A percentile compares a stretch with the other conserved stretches of the same genome.
Conservation (phyloP, 92 coral and sea anemone species). For the Actinernus sp. region DNA sequence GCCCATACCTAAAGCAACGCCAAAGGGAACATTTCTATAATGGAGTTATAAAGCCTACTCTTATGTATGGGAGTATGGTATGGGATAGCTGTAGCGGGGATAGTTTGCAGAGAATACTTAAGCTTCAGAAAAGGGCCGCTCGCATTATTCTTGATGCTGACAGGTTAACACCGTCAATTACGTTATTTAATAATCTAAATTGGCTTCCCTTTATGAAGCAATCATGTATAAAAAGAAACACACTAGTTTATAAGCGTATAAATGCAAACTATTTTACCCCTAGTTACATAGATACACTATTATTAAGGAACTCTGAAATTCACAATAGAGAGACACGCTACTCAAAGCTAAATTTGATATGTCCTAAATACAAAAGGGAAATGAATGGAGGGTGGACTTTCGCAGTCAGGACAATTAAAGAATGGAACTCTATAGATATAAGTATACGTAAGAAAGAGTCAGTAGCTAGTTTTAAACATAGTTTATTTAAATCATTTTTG, state of each 20-base stretch:
- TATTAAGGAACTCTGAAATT: constrained; percentile 15
- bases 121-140: constrained; percentile 38
- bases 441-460: too few species aligned
- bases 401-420: constrained; percentile 21
- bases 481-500: too few species aligned
- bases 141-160: constrained; percentile 19
- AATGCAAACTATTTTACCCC: not conserved
- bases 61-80: not conserved
- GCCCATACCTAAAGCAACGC: constrained; percentile 9
- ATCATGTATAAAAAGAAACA: constrained; percentile 3
- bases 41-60: constrained; percentile 22
- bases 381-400: constrained; percentile 35
- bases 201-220: constrained; percentile 28
- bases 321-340: constrained; percentile 30
- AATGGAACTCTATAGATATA: constrained; percentile 24
- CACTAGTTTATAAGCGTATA: constrained; percentile 5
- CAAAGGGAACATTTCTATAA: constrained; percentile 15
- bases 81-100: constrained; percentile 10
- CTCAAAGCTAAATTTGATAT: not conserved
- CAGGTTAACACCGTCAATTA: not conserved
- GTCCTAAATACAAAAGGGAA: constrained; percentile 5
- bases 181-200: constrained; percentile 29
- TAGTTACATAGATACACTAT: constrained; percentile 7
- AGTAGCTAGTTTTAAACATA: too few species aligned
- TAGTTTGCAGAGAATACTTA: constrained; percentile 1